Evolutionary conservation across 2,888 invertebrate genomes (phyloP), one percentile per base, ranked within the genome.

Genomic region (Drosophila infuscata): DNA sequence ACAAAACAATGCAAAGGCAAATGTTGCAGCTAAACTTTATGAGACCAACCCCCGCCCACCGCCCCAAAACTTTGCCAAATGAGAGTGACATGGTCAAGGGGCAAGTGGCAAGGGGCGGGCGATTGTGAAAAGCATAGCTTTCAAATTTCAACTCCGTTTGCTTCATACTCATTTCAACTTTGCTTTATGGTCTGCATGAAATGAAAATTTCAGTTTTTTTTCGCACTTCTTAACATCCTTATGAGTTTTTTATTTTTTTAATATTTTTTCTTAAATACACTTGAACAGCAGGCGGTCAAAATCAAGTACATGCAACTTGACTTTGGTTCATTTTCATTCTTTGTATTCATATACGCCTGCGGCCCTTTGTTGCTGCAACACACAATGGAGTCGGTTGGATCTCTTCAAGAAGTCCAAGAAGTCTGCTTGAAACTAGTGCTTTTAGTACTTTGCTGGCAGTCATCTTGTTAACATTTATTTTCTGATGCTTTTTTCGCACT

Each of bases 1-100:
- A 57, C 66, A 83, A 89, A 89, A 79, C 89, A 90, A 87, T 84
- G 74, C 82, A 51, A 76, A 78, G 76, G 80, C 85, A 90, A 87
- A 87, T 87, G 89, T 89, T 90, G 85, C 90, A 84, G 75, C 89
- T 88, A 89, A 90, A 87, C 82, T 87, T 87, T 87, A 87, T 80
- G 85, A 77, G 71, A 25, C 43, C 43, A 20, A 11, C 43, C 20
- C 20, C 5, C 11, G 20, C 8, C 20, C 15, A 25, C 20, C 25
- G 41, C 79, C 83, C 56, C 84, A 87, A 82, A 89, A 82, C 82
- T 88, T 89, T 85, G 86, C 71, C 85, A 80, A 85, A 85, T 85
- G 84, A 88, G 86, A 88, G 56, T 67, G 68, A 85, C 71, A 76
- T 66, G 82, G 62, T 58, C 59, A 66, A 49, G 61, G 66, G 17